phyloP scores from a whole-genome alignment of 1,140 invertebrate genomes.

The Diploscapter pachys region DNA sequence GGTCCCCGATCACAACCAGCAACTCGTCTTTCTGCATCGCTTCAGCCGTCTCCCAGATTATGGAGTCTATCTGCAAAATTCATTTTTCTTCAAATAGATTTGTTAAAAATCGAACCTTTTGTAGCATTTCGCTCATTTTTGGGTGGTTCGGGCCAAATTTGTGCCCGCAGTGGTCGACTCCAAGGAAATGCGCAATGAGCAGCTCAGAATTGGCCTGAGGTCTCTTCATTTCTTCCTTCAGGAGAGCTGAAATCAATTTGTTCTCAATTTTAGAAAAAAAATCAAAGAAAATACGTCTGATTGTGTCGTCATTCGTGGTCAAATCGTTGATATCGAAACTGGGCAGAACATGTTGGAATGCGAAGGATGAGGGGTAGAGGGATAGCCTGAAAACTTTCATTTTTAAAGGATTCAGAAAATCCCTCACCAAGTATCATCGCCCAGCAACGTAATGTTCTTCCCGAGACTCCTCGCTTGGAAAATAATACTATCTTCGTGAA shows the following conservation, averaged over 20 bases:
- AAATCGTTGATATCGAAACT: constrained; percentile 96
- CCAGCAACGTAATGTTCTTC: constrained; percentile 76
- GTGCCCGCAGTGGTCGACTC: constrained; percentile 96
- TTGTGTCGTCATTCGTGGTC: constrained; percentile 84
- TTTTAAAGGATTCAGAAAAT: neutral
- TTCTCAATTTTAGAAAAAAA: neutral
- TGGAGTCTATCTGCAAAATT: constrained; percentile 73
- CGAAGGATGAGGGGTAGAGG: constrained; percentile 72
- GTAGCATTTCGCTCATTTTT: constrained; percentile 84
- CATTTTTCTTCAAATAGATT: neutral
- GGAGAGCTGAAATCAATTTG: no score
- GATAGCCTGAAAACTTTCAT: constrained; percentile 46
- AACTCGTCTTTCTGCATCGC: constrained; percentile 76
- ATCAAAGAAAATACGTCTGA: constrained; percentile 57
- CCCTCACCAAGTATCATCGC: constrained; percentile 89
- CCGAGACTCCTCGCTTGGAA: constrained; percentile 69
- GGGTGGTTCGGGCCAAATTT: constrained; percentile 83
- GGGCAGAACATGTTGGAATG: constrained; percentile 71
- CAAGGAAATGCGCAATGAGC: constrained; percentile 84
- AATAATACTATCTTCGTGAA: constrained; percentile 87
- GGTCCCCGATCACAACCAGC: constrained; percentile 89
- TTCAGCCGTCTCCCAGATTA: constrained; percentile 68
- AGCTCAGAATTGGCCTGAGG: constrained; percentile 73
- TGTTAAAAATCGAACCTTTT: constrained; percentile 21
- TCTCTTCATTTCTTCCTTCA: constrained; percentile 24